These are phyloP conservation scores for Lynx canadensis DNA, from an alignment of 2,113 vertebrate genomes.

Conservation along the genomic window DNA sequence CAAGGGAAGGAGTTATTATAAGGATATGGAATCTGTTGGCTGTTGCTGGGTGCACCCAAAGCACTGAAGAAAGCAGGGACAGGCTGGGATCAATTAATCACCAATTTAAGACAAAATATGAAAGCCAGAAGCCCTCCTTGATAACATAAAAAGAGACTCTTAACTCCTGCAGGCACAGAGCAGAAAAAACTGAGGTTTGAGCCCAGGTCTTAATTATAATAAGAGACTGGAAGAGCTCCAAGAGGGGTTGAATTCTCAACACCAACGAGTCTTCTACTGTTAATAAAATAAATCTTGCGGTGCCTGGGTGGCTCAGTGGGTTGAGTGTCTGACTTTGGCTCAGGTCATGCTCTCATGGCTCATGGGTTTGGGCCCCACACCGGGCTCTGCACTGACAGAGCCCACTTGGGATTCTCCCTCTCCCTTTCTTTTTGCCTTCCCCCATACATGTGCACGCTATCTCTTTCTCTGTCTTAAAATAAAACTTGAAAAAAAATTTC, in stretches of 20 bases:
- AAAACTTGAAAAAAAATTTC: too few species aligned
- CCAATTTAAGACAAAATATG: not conserved
- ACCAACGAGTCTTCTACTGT: not conserved
- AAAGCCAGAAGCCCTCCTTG: not conserved
- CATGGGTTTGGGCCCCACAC: too few species aligned
- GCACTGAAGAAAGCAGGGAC: not conserved
- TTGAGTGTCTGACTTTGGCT: too few species aligned
- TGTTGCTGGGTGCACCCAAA: not conserved
- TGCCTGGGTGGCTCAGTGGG: too few species aligned
- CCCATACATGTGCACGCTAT: too few species aligned
- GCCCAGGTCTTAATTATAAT: not conserved
- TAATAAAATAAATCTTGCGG: not conserved
- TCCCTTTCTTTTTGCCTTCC: too few species aligned
- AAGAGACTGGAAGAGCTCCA: not conserved
- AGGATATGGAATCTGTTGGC: not conserved
- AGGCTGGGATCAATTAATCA: not conserved
- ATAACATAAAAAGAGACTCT: not conserved
- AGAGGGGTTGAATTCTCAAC: not conserved
- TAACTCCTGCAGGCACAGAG: not conserved
- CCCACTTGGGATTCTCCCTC: too few species aligned
- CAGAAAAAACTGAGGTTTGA: not conserved
- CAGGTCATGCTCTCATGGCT: too few species aligned
- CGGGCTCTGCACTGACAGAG: too few species aligned
- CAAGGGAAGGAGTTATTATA: not conserved
- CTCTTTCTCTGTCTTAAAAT: too few species aligned